Conservation (phyloP, 2,888 invertebrate genomes). For the Ceriagrion tenellum region DNA sequence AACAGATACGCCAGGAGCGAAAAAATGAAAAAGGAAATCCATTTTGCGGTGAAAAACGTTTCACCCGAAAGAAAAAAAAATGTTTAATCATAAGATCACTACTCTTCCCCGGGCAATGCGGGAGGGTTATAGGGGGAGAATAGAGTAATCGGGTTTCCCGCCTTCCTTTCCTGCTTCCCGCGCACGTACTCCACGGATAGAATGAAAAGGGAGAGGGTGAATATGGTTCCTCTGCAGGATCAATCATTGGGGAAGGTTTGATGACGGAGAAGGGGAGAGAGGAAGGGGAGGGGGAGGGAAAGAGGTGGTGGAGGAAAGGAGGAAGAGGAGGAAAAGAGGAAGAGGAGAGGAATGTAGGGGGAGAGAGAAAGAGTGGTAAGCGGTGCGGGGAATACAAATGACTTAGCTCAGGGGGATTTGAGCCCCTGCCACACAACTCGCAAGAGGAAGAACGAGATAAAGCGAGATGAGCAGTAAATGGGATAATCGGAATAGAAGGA, state of each 20-base stretch:
- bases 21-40: too few relatives aligned
- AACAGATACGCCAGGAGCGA: too few relatives aligned
- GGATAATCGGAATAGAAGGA: neutral
- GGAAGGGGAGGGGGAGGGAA: neutral
- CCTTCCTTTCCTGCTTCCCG: neutral
- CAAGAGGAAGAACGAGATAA: neutral
- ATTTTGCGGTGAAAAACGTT: too few relatives aligned
- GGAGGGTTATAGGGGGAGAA: neutral
- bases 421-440: neutral
- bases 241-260: neutral
- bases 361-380: neutral
- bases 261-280: neutral
- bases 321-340: neutral
- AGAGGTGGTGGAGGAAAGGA: neutral
- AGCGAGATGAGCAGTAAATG: neutral
- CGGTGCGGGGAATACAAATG: neutral
- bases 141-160: neutral
- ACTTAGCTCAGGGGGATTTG: neutral
- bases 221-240: neutral
- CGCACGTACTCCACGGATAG: too few relatives aligned
- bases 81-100: too few relatives aligned
- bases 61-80: too few relatives aligned
- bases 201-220: too few relatives aligned
- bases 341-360: neutral
- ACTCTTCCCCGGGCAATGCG: too few relatives aligned